Evolutionary conservation across 2,113 vertebrate species (phyloP).

Genomic region (Mastomys coucha): DNA sequence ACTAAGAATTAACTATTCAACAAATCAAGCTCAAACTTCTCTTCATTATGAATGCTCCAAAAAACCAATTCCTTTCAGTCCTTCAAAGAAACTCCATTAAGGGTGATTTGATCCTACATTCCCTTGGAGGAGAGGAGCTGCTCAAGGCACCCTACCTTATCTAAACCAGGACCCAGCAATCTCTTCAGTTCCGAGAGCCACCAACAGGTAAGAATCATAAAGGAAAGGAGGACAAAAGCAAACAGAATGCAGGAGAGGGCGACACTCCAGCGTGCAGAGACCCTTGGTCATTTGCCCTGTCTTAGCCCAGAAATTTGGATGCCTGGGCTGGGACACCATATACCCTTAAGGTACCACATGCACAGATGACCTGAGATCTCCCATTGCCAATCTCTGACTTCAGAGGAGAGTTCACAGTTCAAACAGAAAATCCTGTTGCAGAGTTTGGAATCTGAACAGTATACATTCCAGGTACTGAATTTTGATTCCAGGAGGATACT

Average conservation of each 20-base stretch:
- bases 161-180: constrained; percentile 68
- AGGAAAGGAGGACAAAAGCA: constrained; percentile 33
- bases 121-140: constrained; percentile 57
- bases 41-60: constrained; percentile 73
- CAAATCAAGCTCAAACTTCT: constrained; percentile 74
- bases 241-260: constrained; percentile 19
- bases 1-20: constrained; percentile 58
- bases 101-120: constrained; percentile 59
- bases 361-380: constrained; percentile 45
- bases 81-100: constrained; percentile 67
- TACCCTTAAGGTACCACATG: background rate
- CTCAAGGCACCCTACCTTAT: constrained; percentile 65
- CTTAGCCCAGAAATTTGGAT: constrained; percentile 21
- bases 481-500: constrained; percentile 64
- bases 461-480: constrained; percentile 56
- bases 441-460: constrained; percentile 76
- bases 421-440: constrained; percentile 43
- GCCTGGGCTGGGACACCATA: background rate
- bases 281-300: background rate
- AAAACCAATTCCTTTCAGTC: constrained; percentile 72
- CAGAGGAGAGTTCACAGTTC: background rate
- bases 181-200: constrained; percentile 66
- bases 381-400: background rate
- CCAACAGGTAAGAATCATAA: constrained; percentile 64
- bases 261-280: background rate